Evolutionary conservation across 2,888 invertebrate genomes (phyloP), one percentile per base, ranked within the genome.

Genomic region (Eupithecia subfuscata): DNA sequence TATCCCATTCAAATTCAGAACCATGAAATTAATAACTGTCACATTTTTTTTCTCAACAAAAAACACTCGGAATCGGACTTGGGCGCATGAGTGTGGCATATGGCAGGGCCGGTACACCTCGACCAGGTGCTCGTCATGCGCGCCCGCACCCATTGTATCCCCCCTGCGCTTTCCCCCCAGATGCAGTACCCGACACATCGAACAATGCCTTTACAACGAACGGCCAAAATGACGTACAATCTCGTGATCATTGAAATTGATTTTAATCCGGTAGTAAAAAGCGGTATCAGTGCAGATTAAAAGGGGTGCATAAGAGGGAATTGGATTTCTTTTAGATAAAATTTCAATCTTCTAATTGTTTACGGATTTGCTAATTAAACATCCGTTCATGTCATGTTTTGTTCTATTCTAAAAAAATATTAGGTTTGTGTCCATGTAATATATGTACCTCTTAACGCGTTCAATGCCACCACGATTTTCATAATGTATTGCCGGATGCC

Each of bases 71-170:
- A 72, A 60, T 74, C 52, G 34, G 69, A 64, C 43, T 71, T 60
- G 52, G 68, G 52, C 68, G 81, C 60, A 60, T 14, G 52, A 74
- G 70, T 40, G 90, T 86, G 90, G 91, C 94, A 94, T 94, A 95
- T 94, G 94, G 93, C 89, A 85, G 85, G 89, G 91, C 92, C 94
- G 90, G 94, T 94, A 93, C 86, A 87, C 87, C 89, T 86, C 90
- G 86, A 87, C 94, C 95, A 94, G 95, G 93, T 94, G 94, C 86
- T 85, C 94, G 95, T 94, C 93, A 95, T 93, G 94, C 93, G 92
- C 93, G 90, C 92, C 86, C 92, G 94, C 93, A 92, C 94, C 92
- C 89, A 93, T 94, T 94, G 93, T 94, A 83, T 77, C 81, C 78
- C 81, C 79, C 80, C 52, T 22, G 79, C 80, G 74, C 80, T 79